Evolutionary conservation across 2,888 invertebrate genomes (phyloP), one percentile per base, ranked within the genome.

Genomic region (Agrilus mali): DNA sequence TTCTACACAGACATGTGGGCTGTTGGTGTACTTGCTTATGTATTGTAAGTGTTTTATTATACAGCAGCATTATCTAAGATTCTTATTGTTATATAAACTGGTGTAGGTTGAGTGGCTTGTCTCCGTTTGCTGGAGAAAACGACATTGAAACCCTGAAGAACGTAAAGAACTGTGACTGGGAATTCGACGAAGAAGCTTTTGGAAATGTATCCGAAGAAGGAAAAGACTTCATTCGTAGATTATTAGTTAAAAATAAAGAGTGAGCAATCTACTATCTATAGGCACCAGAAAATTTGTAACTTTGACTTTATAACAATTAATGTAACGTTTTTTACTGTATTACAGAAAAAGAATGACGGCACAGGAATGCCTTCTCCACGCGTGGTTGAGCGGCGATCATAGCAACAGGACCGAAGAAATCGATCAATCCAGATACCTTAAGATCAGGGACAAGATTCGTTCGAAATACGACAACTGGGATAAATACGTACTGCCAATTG

Each of bases 1-100:
- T 99, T 98, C 75, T 98, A 97, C 71, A 99, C 98, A 0, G 98
- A 99, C 65, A 99, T 99, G 98, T 99, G 98, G 98, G 96, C 97
- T 32, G 86, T 95, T 31, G 98, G 98, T 59, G 98, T 98, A 2
- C 75, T 99, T n/a, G 83, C 90, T 13, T 99, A 99, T 64, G 96
- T 98, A 34, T 73, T 99, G 85, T 93, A 71, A 86, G 90, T 82
- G 57, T 35, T 38, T 35, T 44, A 39, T 15, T 32, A 40, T 37
- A 43, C 15, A 12, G 15, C 36, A 46, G 32, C 31, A 33, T 38
- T 36, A 41, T 44, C 27, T 27, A 32, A 37, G 13, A 39, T 41
- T 33, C 16, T 15, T 35, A 41, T 38, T 45, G 10, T n/a, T 44
- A 42, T 43, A 35, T 42, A 35, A 35, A 35, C 35, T 15, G 39